Evolutionary conservation across 2,888 invertebrate genomes (phyloP).

Genomic region (Polymixis lichenea): DNA sequence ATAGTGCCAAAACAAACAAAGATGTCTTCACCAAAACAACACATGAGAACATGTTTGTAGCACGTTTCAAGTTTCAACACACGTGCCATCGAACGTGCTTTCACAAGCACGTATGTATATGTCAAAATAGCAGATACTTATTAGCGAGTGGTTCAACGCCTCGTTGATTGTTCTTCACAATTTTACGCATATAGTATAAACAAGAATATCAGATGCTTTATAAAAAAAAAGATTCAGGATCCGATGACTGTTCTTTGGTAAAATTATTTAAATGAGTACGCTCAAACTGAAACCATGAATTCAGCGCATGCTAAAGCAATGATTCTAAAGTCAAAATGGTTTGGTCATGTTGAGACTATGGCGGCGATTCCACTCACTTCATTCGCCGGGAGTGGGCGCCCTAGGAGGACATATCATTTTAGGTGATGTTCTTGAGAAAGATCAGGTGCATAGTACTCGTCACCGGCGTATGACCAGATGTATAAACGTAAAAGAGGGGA

Average conservation of each 20-base stretch:
- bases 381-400: too few species aligned
- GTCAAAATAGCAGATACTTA: slow-evolving; percentile 36
- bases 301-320: too few species aligned
- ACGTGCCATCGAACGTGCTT: slow-evolving; percentile 43
- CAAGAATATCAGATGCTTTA: not conserved
- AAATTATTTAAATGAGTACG: not conserved
- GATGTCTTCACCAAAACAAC: slow-evolving; percentile 33
- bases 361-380: too few species aligned
- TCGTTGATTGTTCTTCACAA: not conserved
- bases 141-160: not conserved
- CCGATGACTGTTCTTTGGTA: not conserved
- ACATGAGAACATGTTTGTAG: slow-evolving; percentile 5
- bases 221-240: not conserved
- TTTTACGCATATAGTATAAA: slow-evolving; percentile 3
- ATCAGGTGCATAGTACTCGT: too few species aligned
- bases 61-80: slow-evolving; percentile 12
- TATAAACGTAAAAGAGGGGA: too few species aligned
- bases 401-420: too few species aligned
- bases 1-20: slow-evolving; percentile 43
- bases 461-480: too few species aligned
- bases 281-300: too few species aligned
- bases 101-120: slow-evolving; percentile 40
- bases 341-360: too few species aligned
- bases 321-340: too few species aligned
- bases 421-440: too few species aligned